phyloP scores from a whole-genome alignment of 2,888 invertebrate species.

The Netelia fuscicornis region DNA sequence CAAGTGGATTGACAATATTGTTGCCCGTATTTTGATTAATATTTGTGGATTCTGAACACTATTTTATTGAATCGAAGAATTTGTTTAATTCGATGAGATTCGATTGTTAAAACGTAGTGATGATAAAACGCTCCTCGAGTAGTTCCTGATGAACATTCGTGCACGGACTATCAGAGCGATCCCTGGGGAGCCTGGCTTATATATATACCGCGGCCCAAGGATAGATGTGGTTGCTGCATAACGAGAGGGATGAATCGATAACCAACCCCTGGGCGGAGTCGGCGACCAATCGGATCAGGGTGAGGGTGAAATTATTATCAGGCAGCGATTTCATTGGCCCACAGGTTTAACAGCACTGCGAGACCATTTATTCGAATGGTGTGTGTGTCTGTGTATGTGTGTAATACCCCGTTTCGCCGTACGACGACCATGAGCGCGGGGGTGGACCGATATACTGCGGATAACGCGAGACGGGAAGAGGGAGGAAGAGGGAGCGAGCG shows the following conservation, averaged over 20 bases:
- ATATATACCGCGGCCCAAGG: constrained; percentile 75
- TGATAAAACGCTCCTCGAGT: background rate
- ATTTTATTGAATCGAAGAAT: background rate
- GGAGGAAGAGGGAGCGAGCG: constrained; percentile 57
- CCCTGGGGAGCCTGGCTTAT: constrained; percentile 77
- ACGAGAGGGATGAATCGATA: constrained; percentile 80
- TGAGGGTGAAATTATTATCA: constrained; percentile 73
- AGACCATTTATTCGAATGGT: background rate
- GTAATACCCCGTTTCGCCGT: background rate
- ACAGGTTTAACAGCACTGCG: constrained; percentile 73
- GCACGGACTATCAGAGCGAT: constrained; percentile 69
- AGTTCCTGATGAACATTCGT: constrained; percentile 59
- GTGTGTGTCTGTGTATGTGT: background rate
- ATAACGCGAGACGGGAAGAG: constrained; percentile 53
- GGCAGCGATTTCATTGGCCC: constrained; percentile 63
- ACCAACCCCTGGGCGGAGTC: constrained; percentile 81
- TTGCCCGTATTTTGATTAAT: no score
- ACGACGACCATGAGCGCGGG: background rate
- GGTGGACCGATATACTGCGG: constrained; percentile 39
- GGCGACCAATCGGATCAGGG: constrained; percentile 73
- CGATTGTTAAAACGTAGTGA: background rate
- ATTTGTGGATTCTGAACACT: background rate
- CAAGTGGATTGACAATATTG: no score
- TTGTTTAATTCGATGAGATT: constrained; percentile 4
- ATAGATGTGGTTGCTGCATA: constrained; percentile 45